phyloP scores from a whole-genome alignment of 1,140 invertebrate genomes.

The Littorina saxatilis region DNA sequence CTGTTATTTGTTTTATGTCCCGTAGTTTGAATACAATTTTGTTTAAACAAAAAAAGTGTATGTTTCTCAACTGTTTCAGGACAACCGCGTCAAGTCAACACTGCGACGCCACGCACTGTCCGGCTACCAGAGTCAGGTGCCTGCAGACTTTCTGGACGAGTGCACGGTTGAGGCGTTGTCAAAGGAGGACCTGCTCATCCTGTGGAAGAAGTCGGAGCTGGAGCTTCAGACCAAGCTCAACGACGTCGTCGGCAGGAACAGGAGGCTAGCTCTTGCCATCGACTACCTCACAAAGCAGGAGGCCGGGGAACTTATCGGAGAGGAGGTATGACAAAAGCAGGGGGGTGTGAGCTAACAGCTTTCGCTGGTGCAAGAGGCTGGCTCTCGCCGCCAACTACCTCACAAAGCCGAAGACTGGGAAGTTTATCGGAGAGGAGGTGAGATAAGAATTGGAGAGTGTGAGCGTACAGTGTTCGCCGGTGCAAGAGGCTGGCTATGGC shows the following conservation, averaged over 20 bases:
- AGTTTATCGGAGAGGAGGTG: too few species aligned
- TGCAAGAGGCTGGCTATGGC: too few species aligned
- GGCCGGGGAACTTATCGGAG: neutral
- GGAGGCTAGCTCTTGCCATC: constrained; percentile 44
- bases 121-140: constrained; percentile 52
- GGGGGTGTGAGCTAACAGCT: too few species aligned
- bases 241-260: constrained; percentile 44
- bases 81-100: constrained; percentile 68
- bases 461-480: too few species aligned
- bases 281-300: constrained; percentile 44
- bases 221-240: constrained; percentile 64
- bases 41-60: too few species aligned
- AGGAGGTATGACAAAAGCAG: neutral
- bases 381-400: too few species aligned
- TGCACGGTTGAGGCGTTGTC: constrained; percentile 67
- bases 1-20: too few species aligned
- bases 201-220: constrained; percentile 71
- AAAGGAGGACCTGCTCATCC: constrained; percentile 67
- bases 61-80: constrained; percentile 39
- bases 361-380: too few species aligned
- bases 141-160: constrained; percentile 58
- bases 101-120: constrained; percentile 63
- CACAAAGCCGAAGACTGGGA: too few species aligned
- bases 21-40: too few species aligned
- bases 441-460: too few species aligned